phyloP scores from a whole-genome alignment of 2,888 invertebrate genomes.

The Thereva unica region DNA sequence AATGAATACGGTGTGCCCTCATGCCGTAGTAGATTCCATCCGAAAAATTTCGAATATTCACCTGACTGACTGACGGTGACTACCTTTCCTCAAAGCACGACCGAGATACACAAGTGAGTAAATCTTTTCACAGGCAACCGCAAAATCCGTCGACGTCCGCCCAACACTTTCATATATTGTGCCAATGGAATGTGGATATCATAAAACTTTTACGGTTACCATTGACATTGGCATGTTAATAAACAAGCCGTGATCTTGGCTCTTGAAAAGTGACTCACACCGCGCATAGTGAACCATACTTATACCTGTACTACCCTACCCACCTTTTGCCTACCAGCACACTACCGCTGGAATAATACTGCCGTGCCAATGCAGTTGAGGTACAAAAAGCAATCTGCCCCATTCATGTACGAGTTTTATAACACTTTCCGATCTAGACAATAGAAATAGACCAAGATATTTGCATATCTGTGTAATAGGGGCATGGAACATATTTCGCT shows the following conservation, averaged over 20 bases:
- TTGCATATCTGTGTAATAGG: slow-evolving; percentile 34
- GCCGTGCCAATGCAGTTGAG: not conserved
- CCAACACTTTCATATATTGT: slow-evolving; percentile 29
- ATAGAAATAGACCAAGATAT: slow-evolving; percentile 30
- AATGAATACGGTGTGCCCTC: too few relatives aligned
- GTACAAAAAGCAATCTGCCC: slow-evolving; percentile 10
- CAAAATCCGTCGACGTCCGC: slow-evolving; percentile 9
- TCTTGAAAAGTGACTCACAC: slow-evolving; percentile 15
- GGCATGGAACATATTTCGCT: slow-evolving; percentile 28
- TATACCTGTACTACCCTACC: too few relatives aligned
- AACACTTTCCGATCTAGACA: slow-evolving; percentile 31
- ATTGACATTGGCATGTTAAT: slow-evolving; percentile 32
- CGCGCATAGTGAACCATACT: too few relatives aligned
- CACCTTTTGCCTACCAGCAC: too few relatives aligned
- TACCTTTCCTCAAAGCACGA: too few relatives aligned
- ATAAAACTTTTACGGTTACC: slow-evolving; percentile 30
- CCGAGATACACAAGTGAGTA: too few relatives aligned
- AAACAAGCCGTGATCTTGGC: slow-evolving; percentile 31
- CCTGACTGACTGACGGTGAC: too few relatives aligned
- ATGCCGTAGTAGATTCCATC: too few relatives aligned
- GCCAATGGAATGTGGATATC: slow-evolving; percentile 16
- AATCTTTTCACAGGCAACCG: slow-evolving; percentile 10
- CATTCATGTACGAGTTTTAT: slow-evolving; percentile 15
- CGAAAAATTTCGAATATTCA: too few relatives aligned
- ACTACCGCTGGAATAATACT: too few relatives aligned